Base-by-base conservation (phyloP, 2,888 invertebrate genomes). In the Folsomia candida region DNA sequence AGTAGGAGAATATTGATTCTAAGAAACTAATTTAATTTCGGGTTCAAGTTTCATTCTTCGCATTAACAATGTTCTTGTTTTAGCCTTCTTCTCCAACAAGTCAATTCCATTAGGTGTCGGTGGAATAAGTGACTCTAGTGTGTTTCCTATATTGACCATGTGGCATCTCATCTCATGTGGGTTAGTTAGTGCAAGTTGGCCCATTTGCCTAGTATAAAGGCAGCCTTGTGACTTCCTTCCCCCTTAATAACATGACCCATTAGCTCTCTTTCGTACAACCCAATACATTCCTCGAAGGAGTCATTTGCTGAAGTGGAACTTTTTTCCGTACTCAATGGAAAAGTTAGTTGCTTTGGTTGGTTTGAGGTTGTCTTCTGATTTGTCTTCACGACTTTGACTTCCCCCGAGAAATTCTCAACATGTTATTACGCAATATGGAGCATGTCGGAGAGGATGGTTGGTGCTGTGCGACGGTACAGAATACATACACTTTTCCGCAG, bases 1-100 rank as follows among this genome's bases (percentile, higher is more conserved):
- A n/a, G n/a, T n/a, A 47, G 18, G 47, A 47, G 47, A 18, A 47
- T 11, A 47, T 47, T 47, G 9, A 47, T 11, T n/a, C n/a, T n/a
- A n/a, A 37, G 37, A 64, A 64, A 14, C 20, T 54, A 65, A 51
- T 65, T 65, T 65, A 65, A 25, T 65, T 65, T 65, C 2, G 6
- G 54, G 27, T 3, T 65, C 65, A 37, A n/a, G 54, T 65, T 65
- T 65, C 65, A 18, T 51, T 25, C 65, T 51, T 54, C 65, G 27
- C 4, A 20, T 51, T 65, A 24, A 20, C 64, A 64, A 22, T 37
- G 37, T 37, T 37, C n/a, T 37, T 37, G 37, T 37, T 37, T n/a
- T n/a, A 4, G 37, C 37, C 37, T 14, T 37, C 14, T 37, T 37
- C 14, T 37, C 37, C 14, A 37, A 37, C 37, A 37, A 37, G 37